Conservation (phyloP, 2,113 vertebrate genomes). For the Carollia perspicillata region DNA sequence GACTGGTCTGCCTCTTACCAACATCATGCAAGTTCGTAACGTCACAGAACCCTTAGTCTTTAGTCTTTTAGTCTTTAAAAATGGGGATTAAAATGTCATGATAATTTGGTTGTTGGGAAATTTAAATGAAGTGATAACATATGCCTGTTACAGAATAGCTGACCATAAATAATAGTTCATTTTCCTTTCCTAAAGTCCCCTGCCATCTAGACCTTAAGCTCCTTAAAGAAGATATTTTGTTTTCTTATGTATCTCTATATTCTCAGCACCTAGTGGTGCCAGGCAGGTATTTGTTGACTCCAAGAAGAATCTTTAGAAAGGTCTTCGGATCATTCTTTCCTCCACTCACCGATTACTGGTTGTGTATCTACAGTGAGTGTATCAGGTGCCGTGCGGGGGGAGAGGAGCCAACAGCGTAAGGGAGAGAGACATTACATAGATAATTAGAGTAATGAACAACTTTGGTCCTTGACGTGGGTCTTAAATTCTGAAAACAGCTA, state of each 20-base stretch:
- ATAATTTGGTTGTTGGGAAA: not conserved
- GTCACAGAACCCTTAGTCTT: not conserved
- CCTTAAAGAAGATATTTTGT: not conserved
- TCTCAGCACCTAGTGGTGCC: not conserved
- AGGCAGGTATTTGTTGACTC: not conserved
- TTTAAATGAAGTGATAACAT: slow-evolving; percentile 3
- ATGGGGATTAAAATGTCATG: not conserved
- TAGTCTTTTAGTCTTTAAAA: slow-evolving; percentile 5
- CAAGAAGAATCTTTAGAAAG: not conserved
- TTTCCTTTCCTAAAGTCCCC: not conserved
- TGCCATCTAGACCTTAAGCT: not conserved
- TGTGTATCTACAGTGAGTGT: not conserved
- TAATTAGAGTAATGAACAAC: not conserved
- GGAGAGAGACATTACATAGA: not conserved
- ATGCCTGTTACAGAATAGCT: not conserved
- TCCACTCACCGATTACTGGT: not conserved
- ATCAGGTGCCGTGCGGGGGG: not conserved
- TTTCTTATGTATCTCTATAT: not conserved
- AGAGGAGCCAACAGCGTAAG: not conserved
- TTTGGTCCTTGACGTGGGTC: not conserved
- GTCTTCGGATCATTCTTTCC: not conserved
- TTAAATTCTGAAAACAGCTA: not conserved
- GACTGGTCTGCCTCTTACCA: not conserved
- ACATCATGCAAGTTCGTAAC: not conserved
- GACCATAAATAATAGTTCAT: not conserved